Conservation (phyloP, 1,140 invertebrate genomes). For the Calephelis nemesis region DNA sequence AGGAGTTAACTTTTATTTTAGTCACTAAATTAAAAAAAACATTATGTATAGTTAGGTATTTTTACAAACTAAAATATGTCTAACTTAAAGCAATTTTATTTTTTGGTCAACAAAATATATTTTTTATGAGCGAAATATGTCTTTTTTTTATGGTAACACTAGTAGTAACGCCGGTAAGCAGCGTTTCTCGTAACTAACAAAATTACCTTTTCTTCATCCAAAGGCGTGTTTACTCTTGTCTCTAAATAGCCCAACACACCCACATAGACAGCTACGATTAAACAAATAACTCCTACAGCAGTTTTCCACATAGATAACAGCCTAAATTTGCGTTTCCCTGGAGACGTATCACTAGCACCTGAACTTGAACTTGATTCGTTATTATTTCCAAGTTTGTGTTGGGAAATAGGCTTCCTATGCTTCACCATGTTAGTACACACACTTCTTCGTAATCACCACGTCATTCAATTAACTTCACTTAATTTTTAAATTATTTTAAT, state of each 20-base stretch:
- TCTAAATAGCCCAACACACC: slow-evolving; percentile 91
- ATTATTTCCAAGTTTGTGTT: slow-evolving; percentile 65
- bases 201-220: slow-evolving; percentile 86
- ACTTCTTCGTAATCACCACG: slow-evolving; percentile 20
- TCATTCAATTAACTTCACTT: neutral
- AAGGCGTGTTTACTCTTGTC: slow-evolving; percentile 92
- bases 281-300: slow-evolving; percentile 72
- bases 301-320: slow-evolving; percentile 77
- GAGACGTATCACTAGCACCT: slow-evolving; percentile 50
- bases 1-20: too few species aligned
- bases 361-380: slow-evolving; percentile 69
- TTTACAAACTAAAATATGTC: too few species aligned
- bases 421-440: slow-evolving; percentile 51
- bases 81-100: too few species aligned
- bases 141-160: too few species aligned
- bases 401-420: slow-evolving; percentile 50
- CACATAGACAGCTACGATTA: slow-evolving; percentile 85
- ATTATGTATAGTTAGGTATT: too few species aligned
- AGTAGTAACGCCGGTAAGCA: slow-evolving; percentile 1
- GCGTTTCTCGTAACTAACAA: neutral
- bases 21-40: too few species aligned
- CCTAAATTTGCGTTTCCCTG: slow-evolving; percentile 44
- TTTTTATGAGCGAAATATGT: too few species aligned
- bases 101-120: too few species aligned
- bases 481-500: neutral